A percentile compares a stretch with the other conserved stretches of the same genome.
Evolutionary conservation across 2,797 vertebrate species (phyloP).

Genomic region (Scyliorhinus canicula): DNA sequence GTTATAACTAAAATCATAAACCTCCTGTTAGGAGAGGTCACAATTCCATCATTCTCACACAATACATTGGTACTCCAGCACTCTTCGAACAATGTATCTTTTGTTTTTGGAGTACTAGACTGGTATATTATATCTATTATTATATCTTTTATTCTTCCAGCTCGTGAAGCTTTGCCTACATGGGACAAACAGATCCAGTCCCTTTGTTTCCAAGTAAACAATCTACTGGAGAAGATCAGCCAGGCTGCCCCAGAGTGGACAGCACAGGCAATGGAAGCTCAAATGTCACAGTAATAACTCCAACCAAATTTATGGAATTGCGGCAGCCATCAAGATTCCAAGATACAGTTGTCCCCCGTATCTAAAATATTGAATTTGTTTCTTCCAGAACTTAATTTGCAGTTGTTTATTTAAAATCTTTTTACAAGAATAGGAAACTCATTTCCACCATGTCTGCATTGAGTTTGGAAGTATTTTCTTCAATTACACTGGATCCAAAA

Average conservation of each 20-base stretch:
- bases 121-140: neutral
- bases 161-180: conserved; percentile 88
- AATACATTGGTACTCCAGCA: neutral
- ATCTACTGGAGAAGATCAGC: conserved; percentile 93
- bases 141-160: conserved; percentile 51
- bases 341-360: neutral
- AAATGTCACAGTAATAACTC: conserved; percentile 82
- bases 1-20: neutral
- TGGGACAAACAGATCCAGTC: conserved; percentile 99
- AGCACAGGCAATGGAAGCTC: conserved; percentile 86
- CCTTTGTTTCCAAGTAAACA: conserved; percentile 97
- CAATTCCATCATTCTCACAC: neutral
- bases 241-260: conserved; percentile 92
- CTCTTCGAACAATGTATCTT: neutral
- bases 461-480: conserved; percentile 3
- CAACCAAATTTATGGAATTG: conserved; percentile 14
- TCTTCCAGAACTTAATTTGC: conserved; percentile 28
- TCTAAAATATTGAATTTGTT: conserved; percentile 17
- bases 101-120: neutral
- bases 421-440: neutral
- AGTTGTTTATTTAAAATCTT: conserved; percentile 7
- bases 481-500: conserved; percentile 1
- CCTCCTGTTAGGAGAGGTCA: neutral
- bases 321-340: neutral
- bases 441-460: neutral